Conservation (phyloP, 2,113 vertebrate species). For the Collichthys lucidus region DNA sequence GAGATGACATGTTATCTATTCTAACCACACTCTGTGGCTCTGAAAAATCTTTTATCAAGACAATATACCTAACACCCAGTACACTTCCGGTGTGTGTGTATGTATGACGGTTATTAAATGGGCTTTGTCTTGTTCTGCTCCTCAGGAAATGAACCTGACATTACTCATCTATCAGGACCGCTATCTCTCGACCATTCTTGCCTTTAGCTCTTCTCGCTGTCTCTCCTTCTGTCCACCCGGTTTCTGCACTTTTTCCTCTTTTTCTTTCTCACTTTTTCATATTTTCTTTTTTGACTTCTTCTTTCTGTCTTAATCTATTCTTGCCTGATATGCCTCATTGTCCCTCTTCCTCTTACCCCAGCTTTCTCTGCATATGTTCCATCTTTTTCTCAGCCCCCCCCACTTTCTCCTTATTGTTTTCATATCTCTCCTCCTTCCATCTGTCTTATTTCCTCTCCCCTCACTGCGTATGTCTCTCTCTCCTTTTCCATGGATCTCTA, state of each 20-base stretch:
- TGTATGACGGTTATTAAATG: conserved; percentile 70
- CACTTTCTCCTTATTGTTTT: conserved; percentile 21
- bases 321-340: conserved; percentile 15
- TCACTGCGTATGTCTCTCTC: conserved; percentile 15
- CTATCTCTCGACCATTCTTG: conserved; percentile 47
- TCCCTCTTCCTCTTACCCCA: conserved; percentile 20
- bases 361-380: conserved; percentile 10
- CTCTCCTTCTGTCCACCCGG: neutral
- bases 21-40: conserved; percentile 45
- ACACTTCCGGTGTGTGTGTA: conserved; percentile 27
- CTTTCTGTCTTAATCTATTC: neutral
- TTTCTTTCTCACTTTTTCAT: conserved; percentile 6
- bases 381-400: conserved; percentile 28
- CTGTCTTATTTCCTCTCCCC: conserved; percentile 38
- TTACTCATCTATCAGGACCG: conserved; percentile 71
- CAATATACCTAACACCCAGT: conserved; percentile 37
- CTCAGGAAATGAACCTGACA: conserved; percentile 79
- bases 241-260: conserved; percentile 12
- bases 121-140: conserved; percentile 70
- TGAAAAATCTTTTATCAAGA: conserved; percentile 62
- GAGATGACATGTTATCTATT: conserved; percentile 70
- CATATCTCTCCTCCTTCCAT: conserved; percentile 21
- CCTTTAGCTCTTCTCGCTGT: conserved; percentile 24
- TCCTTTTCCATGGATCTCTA: conserved; percentile 33
- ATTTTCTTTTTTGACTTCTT: conserved; percentile 3